A percentile compares a stretch with the other conserved stretches of the same genome.
These are phyloP conservation scores for Eulithis prunata DNA, from an alignment of 2,888 invertebrate species.

Conservation along the genomic window DNA sequence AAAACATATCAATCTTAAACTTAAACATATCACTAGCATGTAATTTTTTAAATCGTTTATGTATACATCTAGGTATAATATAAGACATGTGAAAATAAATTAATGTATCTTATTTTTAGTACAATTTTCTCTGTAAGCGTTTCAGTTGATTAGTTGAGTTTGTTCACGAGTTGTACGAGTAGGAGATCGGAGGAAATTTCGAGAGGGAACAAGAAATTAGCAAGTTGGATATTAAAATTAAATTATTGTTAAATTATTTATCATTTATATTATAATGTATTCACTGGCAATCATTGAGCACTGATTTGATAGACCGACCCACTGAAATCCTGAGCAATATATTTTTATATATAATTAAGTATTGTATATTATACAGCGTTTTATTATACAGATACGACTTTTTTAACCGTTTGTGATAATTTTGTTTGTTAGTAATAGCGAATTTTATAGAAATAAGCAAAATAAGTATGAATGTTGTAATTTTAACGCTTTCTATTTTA, in stretches of 20 bases:
- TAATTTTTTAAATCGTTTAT: slow-evolving; percentile 80
- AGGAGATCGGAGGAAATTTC: slow-evolving; percentile 36
- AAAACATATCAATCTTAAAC: slow-evolving; percentile 63
- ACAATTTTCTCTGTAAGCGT: slow-evolving; percentile 35
- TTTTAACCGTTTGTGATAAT: slow-evolving; percentile 74
- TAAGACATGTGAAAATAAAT: slow-evolving; percentile 60
- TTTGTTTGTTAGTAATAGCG: slow-evolving; percentile 67
- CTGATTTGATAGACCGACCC: slow-evolving; percentile 80
- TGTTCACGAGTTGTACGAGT: slow-evolving; percentile 36
- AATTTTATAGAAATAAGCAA: slow-evolving; percentile 62
- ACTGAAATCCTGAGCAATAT: slow-evolving; percentile 82
- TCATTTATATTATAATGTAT: slow-evolving; percentile 43
- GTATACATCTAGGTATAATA: slow-evolving; percentile 74
- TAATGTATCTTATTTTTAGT: slow-evolving; percentile 52
- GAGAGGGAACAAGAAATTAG: slow-evolving; percentile 46
- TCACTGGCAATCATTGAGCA: slow-evolving; percentile 64
- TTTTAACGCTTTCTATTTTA: slow-evolving; percentile 75
- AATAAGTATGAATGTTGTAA: slow-evolving; percentile 69
- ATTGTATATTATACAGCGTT: slow-evolving; percentile 77
- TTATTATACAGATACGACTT: slow-evolving; percentile 74
- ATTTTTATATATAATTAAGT: slow-evolving; percentile 82
- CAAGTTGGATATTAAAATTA: slow-evolving; percentile 42
- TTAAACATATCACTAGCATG: slow-evolving; percentile 72
- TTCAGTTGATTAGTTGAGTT: slow-evolving; percentile 39
- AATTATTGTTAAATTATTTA: slow-evolving; percentile 38